phyloP scores from a whole-genome alignment of 2,888 invertebrate species.

The Geotrupes spiniger region DNA sequence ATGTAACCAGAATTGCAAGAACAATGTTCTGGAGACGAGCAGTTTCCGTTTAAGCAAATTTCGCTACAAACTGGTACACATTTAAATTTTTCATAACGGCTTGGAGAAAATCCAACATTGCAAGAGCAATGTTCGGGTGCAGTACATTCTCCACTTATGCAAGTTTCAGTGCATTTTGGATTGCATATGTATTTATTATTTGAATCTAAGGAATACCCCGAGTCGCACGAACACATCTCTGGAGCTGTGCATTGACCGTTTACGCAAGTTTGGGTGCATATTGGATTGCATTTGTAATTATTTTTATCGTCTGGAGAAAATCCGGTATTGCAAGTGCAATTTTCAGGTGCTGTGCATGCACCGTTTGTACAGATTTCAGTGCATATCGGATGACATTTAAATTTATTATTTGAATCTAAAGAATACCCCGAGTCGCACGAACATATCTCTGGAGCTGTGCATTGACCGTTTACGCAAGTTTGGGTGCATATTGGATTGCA shows the following conservation, averaged over 20 bases:
- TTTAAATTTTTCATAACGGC: not conserved
- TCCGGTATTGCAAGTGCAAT: slow-evolving; percentile 27
- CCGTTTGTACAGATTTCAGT: slow-evolving; percentile 9
- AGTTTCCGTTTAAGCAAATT: slow-evolving; percentile 49
- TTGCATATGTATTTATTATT: slow-evolving; percentile 18
- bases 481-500: slow-evolving; percentile 30
- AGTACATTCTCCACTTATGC: slow-evolving; percentile 24
- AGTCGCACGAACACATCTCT: slow-evolving; percentile 20
- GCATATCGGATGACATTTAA: slow-evolving; percentile 15
- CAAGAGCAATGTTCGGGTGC: slow-evolving; percentile 24
- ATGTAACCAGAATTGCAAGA: slow-evolving; percentile 21
- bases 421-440: slow-evolving; percentile 23
- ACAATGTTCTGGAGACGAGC: slow-evolving; percentile 19
- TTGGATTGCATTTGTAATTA: slow-evolving; percentile 21
- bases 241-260: slow-evolving; percentile 25
- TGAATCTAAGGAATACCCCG: slow-evolving; percentile 12
- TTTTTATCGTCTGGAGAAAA: slow-evolving; percentile 10
- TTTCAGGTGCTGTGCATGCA: slow-evolving; percentile 19
- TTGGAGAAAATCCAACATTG: slow-evolving; percentile 13
- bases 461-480: slow-evolving; percentile 41
- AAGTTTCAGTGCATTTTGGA: slow-evolving; percentile 22
- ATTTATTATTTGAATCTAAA: not conserved
- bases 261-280: slow-evolving; percentile 23
- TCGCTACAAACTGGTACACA: slow-evolving; percentile 19
- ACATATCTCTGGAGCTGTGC: slow-evolving; percentile 35